Base-by-base conservation (phyloP, 2,888 invertebrate genomes). In the Crepidodera aurea region DNA sequence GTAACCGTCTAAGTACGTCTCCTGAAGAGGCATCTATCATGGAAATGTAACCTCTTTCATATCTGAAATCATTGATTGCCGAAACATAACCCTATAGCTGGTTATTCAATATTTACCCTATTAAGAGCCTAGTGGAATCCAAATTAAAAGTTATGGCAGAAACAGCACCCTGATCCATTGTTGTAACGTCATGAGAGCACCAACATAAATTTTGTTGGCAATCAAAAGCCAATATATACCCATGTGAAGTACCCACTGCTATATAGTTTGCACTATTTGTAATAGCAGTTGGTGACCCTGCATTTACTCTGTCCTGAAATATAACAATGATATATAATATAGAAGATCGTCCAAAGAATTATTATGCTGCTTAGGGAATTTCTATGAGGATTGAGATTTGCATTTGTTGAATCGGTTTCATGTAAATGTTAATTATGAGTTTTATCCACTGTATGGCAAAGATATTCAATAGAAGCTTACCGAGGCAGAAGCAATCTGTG, bases 221-320 rank as follows among this genome's bases (percentile, higher is more conserved):
- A 84, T 93, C 93, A 82, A 94, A 95, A 56, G 94, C 89, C 22
- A 98, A 83, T 55, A 96, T 87, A 70, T 94, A 89, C 0, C 98
- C 97, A 81, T 96, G 95, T 19, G 96, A 94, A 25, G 96, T 98
- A 32, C 98, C 98, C 25, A 97, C 88, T n/a, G 93, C 93, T 65
- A 96, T 87, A 80, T 91, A 88, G 56, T 90, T 89, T 6, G 88
- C 84, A 67, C 84, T 86, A 3, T 91, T 91, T 69, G 93, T 90
- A 75, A 93, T 86, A 4, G 94, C 90, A 62, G 95, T 95, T 7
- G 96, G 93, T 66, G 91, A 84, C 3, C 97, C 97, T 57, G 95
- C 93, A 81, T 92, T 90, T 12, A 95, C 92, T 70, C 93, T 87
- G 73, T 96, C 95, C 92, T 93, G 77, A 56, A 82, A 83, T 68